These are phyloP conservation scores for Idaea straminata DNA, from an alignment of 2,888 invertebrate species.

Conservation along the genomic window DNA sequence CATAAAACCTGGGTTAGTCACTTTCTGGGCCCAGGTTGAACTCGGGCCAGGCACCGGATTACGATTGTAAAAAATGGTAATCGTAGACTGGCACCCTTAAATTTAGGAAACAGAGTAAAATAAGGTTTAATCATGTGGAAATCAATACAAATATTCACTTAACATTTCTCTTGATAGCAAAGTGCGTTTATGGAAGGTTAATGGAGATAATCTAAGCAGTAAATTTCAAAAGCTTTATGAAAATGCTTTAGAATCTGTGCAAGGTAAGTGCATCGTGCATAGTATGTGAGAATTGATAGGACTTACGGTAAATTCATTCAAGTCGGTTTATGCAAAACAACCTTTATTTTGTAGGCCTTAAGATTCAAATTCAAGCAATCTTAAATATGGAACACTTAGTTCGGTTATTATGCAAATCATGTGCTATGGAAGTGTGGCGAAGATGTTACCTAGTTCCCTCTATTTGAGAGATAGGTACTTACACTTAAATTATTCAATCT, in stretches of 20 bases:
- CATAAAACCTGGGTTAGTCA: too few species aligned
- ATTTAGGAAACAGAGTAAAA: too few species aligned
- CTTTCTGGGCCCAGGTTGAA: too few species aligned
- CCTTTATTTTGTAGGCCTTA: conserved; percentile 40
- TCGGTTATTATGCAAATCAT: conserved; percentile 74
- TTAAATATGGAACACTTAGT: conserved; percentile 52
- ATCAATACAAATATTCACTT: too few species aligned
- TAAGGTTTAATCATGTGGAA: too few species aligned
- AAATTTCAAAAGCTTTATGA: conserved; percentile 50
- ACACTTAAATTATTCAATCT: conserved; percentile 15
- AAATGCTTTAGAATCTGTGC: conserved; percentile 58
- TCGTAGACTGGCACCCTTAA: too few species aligned
- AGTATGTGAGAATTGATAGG: conserved; percentile 61
- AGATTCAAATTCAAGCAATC: conserved; percentile 43
- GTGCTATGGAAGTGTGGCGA: conserved; percentile 60
- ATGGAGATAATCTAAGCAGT: conserved; percentile 32
- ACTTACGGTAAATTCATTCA: conserved; percentile 45
- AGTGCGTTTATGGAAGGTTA: too few species aligned
- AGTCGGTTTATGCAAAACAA: conserved; percentile 40
- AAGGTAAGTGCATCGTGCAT: conserved; percentile 18
- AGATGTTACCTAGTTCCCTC: conserved; percentile 64
- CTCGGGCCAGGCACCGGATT: too few species aligned
- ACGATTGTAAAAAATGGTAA: too few species aligned
- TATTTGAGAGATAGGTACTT: conserved; percentile 63
- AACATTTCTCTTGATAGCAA: too few species aligned